Conservation (phyloP, 2,888 invertebrate species). For the Clistopyga incitator region DNA sequence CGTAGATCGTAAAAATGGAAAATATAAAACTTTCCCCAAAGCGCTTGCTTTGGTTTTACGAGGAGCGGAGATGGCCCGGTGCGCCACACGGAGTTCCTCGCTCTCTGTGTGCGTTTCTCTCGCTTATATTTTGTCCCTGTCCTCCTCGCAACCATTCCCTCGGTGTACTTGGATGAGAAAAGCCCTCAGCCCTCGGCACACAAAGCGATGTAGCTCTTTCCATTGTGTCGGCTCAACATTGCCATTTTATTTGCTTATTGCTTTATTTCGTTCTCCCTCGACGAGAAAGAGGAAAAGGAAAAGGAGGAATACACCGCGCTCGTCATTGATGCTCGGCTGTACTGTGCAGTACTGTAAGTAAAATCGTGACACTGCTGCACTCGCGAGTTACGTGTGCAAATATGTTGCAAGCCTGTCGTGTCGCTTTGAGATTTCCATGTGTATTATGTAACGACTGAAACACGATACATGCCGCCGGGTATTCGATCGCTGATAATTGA, state of each 20-base stretch:
- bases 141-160: constrained; percentile 54
- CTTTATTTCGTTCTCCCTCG: constrained; percentile 59
- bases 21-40: constrained; percentile 81
- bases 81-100: constrained; percentile 54
- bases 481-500: constrained; percentile 29
- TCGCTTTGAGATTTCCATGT: constrained; percentile 25
- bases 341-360: neutral
- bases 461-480: constrained; percentile 11
- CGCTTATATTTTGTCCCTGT: constrained; percentile 56
- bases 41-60: constrained; percentile 77
- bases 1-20: constrained; percentile 77
- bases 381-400: constrained; percentile 31
- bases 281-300: constrained; percentile 12
- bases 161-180: constrained; percentile 11
- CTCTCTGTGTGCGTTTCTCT: constrained; percentile 63
- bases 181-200: constrained; percentile 26
- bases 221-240: constrained; percentile 62
- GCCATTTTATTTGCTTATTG: constrained; percentile 68
- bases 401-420: constrained; percentile 34
- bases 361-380: neutral
- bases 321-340: constrained; percentile 2
- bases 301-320: constrained; percentile 26
- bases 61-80: constrained; percentile 72
- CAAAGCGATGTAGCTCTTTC: constrained; percentile 33
- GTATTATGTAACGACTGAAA: constrained; percentile 26